Base-by-base conservation (phyloP, 2,888 invertebrate species). In the Ferrisia virgata region DNA sequence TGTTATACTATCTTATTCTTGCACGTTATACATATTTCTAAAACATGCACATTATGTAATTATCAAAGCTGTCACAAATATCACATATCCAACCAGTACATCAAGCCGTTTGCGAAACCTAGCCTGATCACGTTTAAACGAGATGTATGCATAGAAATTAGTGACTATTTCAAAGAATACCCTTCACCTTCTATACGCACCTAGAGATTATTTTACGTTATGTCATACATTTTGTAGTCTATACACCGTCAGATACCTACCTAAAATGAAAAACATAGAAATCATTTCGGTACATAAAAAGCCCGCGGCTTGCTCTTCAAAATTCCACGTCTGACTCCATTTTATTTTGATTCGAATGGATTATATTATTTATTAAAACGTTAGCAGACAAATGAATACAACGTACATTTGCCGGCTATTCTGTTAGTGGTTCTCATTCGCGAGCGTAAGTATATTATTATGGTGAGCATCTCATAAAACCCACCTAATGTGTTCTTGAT, bases 261-360 rank as follows among this genome's bases (percentile, higher is more conserved):
- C 39, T 36, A 40, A 69, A 82, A 58, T 18, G 40, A 64, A 82
- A 82, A 39, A 69, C 15, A 47, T n/a, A 81, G 33, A 81, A n/a
- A 81, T 81, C 81, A 33, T 18, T 47, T 79, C 40, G 4, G 22
- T 22, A 79, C 11, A 81, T 33, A 82, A 39, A 69, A 69, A 39
- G 64, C 82, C 82, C 69, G 64, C 40, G 82, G 82, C 82, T 36
- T 33, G 25, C 64, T 81, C 81, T 69, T 82, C 82, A 22, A 82
- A 82, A 69, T 82, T 69, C 82, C 25, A 82, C 69, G 82, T 82
- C 82, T 69, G 69, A 82, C 82, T 69, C 82, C 82, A 82, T 82
- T 69, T 82, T 69, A 36, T 82, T 82, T 82, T 69, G 58, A 81
- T 69, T 69, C 82, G 82, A 82, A 69, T 64, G 31, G 64, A 39